phyloP scores from a whole-genome alignment of 2,888 invertebrate species.

The Morpho achilles region DNA sequence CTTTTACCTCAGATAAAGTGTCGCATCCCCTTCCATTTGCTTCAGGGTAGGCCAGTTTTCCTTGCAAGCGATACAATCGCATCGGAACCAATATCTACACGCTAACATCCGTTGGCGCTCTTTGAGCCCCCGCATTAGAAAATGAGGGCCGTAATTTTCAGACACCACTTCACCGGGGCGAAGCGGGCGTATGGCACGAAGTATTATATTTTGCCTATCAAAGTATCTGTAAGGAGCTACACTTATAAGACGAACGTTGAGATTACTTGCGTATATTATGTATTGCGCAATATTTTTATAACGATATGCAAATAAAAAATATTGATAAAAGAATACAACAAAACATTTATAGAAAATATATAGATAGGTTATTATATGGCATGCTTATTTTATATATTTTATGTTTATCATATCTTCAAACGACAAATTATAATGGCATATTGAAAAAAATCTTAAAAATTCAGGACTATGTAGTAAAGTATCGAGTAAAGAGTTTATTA shows the following conservation, averaged over 20 bases:
- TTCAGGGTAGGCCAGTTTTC: conserved; percentile 87
- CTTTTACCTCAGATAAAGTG: conserved; percentile 59
- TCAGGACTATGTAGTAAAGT: too few relatives aligned
- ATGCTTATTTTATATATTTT: too few relatives aligned
- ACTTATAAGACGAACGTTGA: not conserved
- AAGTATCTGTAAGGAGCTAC: conserved; percentile 80
- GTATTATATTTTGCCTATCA: conserved; percentile 84
- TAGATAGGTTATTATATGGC: too few relatives aligned
- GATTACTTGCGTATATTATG: too few relatives aligned
- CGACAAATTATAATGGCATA: too few relatives aligned
- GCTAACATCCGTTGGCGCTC: conserved; percentile 81
- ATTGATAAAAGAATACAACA: too few relatives aligned
- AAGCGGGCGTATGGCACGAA: conserved; percentile 83
- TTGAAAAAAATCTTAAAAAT: too few relatives aligned
- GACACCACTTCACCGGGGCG: conserved; percentile 83
- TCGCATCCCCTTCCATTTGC: conserved; percentile 70
- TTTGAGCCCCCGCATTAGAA: conserved; percentile 71
- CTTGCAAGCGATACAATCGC: conserved; percentile 84
- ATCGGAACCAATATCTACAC: conserved; percentile 89
- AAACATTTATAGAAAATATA: too few relatives aligned
- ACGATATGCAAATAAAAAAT: too few relatives aligned
- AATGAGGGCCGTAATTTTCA: conserved; percentile 92
- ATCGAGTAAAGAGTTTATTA: too few relatives aligned
- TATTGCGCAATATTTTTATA: too few relatives aligned
- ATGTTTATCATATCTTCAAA: too few relatives aligned